A percentile compares a stretch with the other conserved stretches of the same genome.
phyloP scores from a whole-genome alignment of 2,797 vertebrate species.

The Saxicola maurus region DNA sequence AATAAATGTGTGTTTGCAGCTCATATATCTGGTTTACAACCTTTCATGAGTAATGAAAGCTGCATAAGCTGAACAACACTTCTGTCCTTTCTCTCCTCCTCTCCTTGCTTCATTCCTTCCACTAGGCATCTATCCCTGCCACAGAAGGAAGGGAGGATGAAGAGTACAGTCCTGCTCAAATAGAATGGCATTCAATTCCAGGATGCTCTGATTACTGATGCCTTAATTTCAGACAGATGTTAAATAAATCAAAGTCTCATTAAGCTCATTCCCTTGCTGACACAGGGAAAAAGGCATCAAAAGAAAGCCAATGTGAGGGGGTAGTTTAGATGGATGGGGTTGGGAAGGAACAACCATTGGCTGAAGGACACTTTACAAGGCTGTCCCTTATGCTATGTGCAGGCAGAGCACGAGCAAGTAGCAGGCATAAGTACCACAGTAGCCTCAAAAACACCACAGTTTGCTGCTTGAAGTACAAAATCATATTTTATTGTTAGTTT shows the following conservation, averaged over 20 bases:
- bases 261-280: background rate
- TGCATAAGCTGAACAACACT: background rate
- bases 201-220: background rate
- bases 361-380: background rate
- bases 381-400: background rate
- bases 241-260: background rate
- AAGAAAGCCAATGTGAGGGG: background rate
- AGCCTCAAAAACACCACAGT: background rate
- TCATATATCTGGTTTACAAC: background rate
- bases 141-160: background rate
- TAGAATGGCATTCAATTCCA: background rate
- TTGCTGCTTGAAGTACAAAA: background rate
- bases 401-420: background rate
- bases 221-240: background rate
- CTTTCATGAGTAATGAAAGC: background rate
- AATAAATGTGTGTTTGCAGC: background rate
- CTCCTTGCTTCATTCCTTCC: background rate
- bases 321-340: background rate
- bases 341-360: background rate
- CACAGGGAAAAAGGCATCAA: background rate
- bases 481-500: background rate
- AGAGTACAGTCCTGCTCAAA: background rate
- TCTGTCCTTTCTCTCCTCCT: background rate
- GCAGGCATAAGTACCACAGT: background rate
- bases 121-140: background rate